Evolutionary conservation across 2,113 vertebrate species (phyloP).

Genomic region (Psittacus erithacus): DNA sequence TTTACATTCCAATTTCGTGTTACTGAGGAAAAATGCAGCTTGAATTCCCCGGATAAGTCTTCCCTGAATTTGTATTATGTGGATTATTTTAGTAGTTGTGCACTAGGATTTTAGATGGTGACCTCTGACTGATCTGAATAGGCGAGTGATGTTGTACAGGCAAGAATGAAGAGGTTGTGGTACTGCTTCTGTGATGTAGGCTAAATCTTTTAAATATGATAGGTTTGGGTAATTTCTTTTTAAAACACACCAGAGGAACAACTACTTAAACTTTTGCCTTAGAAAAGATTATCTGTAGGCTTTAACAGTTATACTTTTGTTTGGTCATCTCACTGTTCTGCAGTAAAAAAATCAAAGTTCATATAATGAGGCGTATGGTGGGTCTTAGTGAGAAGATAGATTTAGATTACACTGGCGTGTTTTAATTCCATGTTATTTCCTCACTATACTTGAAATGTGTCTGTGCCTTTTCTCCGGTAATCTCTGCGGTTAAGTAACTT

Average conservation of each 20-base stretch:
- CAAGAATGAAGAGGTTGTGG: neutral
- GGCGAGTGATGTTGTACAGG: neutral
- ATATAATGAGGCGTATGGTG: accelerated
- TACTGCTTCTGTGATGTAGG: neutral
- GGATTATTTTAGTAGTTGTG: neutral
- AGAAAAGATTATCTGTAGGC: neutral
- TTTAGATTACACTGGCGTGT: neutral
- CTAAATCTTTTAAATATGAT: neutral
- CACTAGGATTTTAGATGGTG: neutral
- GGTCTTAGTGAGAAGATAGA: neutral
- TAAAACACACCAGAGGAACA: neutral
- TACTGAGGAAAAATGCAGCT: neutral
- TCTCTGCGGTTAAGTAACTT: neutral
- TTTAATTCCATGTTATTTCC: neutral
- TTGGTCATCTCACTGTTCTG: neutral
- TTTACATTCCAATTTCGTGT: neutral
- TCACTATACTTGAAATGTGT: neutral
- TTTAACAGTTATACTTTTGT: neutral
- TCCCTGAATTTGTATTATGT: neutral
- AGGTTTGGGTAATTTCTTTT: neutral
- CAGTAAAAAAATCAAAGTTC: neutral
- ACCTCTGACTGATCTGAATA: neutral
- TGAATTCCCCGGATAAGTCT: neutral
- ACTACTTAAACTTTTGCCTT: neutral
- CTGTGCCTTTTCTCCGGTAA: neutral